Percentiles rank a stretch among this genome's conserved stretches.
Evolutionary conservation across 2,113 vertebrate species (phyloP).

Genomic region (Buteo buteo): DNA sequence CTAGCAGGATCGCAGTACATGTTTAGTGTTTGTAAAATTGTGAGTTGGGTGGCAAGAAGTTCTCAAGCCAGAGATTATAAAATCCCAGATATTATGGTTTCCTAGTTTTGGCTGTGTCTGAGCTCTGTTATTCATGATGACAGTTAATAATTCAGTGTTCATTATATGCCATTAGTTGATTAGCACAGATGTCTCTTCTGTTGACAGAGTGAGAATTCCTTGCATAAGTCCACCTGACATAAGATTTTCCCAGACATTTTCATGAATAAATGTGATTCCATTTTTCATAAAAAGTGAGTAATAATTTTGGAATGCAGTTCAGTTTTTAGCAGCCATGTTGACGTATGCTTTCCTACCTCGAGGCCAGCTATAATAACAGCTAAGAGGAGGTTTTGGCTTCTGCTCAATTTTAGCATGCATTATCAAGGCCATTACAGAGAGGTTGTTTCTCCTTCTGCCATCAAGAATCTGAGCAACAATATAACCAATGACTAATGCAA

Average conservation of each 20-base stretch:
- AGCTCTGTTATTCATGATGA: background rate
- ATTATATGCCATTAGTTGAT: background rate
- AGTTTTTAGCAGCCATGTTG: background rate
- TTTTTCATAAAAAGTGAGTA: background rate
- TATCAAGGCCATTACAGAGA: background rate
- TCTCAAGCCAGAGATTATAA: background rate
- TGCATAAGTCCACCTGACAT: background rate
- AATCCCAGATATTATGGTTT: background rate
- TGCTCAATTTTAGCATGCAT: background rate
- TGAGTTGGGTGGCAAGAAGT: background rate
- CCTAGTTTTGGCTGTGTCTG: background rate
- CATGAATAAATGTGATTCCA: background rate
- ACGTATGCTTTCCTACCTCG: background rate
- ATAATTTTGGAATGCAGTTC: background rate
- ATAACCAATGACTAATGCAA: conserved; percentile 12
- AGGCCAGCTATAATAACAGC: background rate
- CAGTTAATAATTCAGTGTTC: background rate
- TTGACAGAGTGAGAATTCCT: background rate
- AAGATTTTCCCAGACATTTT: background rate
- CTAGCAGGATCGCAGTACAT: background rate
- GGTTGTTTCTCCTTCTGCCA: background rate
- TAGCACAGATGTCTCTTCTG: background rate
- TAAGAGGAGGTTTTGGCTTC: background rate
- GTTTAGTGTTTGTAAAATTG: background rate
- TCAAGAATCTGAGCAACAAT: background rate